Conservation (phyloP, 2,797 vertebrate species). For the Sebastolobus alascanus region DNA sequence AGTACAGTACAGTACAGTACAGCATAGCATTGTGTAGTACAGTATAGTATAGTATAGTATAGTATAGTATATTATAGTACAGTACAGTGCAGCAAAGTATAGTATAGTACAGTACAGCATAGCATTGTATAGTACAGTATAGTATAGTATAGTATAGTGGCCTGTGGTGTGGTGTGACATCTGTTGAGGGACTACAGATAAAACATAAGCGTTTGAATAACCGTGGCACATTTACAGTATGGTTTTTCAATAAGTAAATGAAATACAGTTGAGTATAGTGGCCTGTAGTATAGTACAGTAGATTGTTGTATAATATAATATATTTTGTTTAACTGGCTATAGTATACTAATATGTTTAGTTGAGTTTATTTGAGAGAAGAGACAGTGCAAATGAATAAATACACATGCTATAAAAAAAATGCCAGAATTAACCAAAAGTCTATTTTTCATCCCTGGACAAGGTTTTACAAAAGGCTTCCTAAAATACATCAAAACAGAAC, state of each 20-base stretch:
- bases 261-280: neutral
- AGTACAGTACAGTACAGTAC: too few species aligned
- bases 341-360: neutral
- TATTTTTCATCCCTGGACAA: neutral
- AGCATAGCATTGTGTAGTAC: too few species aligned
- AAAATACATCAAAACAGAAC: neutral
- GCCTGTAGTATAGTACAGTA: too few species aligned
- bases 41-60: too few species aligned
- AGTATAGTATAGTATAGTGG: neutral
- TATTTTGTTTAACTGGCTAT: neutral
- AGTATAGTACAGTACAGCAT: neutral
- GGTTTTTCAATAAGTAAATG: neutral
- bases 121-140: neutral
- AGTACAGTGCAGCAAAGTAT: too few species aligned
- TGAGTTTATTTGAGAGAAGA: neutral
- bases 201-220: neutral
- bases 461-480: neutral
- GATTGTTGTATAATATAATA: neutral
- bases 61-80: too few species aligned
- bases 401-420: neutral
- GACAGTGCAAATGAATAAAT: neutral
- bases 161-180: constrained; percentile 2
- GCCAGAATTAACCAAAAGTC: neutral
- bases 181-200: neutral
- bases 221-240: neutral